Percentiles rank a stretch among this genome's conserved stretches.
phyloP scores from a whole-genome alignment of 2,888 invertebrate genomes.

The Drosophila mimica region DNA sequence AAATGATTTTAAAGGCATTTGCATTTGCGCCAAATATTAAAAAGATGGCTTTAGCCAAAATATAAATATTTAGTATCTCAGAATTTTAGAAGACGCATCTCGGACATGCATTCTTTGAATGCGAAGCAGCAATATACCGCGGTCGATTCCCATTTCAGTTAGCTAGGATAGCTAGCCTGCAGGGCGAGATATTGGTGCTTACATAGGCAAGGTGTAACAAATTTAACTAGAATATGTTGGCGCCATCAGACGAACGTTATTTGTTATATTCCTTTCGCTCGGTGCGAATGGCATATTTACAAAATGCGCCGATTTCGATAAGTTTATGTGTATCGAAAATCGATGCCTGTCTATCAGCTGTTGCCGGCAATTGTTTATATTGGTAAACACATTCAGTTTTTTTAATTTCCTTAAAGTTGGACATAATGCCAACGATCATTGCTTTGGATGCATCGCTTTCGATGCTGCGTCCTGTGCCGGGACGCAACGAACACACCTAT shows the following conservation, averaged over 20 bases:
- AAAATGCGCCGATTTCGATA: not conserved
- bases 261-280: too few relatives aligned
- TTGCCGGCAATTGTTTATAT: conserved; percentile 53
- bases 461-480: conserved; percentile 83
- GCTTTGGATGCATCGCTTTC: conserved; percentile 84
- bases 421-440: conserved; percentile 84
- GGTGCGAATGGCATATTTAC: not conserved
- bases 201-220: too few relatives aligned
- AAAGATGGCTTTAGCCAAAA: too few relatives aligned
- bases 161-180: too few relatives aligned
- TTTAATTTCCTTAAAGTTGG: not conserved
- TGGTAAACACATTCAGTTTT: not conserved
- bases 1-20: not conserved
- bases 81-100: too few relatives aligned
- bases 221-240: conserved; percentile 4
- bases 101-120: too few relatives aligned
- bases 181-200: too few relatives aligned
- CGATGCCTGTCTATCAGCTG: conserved; percentile 33
- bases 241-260: conserved; percentile 7
- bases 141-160: too few relatives aligned
- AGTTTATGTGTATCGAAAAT: not conserved
- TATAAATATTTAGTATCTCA: too few relatives aligned
- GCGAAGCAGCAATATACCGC: too few relatives aligned
- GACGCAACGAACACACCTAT: conserved; percentile 84
- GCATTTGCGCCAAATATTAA: not conserved